Evolutionary conservation across 1,140 invertebrate species (phyloP), one percentile per base, ranked within the genome.

Genomic region (Laodelphax striatellus): DNA sequence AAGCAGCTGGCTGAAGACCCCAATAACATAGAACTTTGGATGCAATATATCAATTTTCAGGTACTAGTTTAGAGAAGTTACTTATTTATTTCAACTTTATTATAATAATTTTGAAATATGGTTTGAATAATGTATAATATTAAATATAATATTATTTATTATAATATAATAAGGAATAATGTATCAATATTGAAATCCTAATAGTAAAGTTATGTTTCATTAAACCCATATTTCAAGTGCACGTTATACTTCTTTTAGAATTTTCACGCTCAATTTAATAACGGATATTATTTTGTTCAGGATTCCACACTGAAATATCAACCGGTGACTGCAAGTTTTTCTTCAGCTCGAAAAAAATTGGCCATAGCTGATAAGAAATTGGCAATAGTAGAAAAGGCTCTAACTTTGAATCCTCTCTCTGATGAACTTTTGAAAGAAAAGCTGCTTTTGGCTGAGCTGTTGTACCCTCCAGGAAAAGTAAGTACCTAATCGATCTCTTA

Each of bases 31-130:
- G 60, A 76, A 50, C 63, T 73, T 21, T 82, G 81, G 76, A 65
- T 82, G 42, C 70, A 82, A 65, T 83, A 82, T 66, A 65, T 80
- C 9, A 64, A 77, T 22, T 79, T 80, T 69, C 80, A 83, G 67
- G 77, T 81, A 74, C 67, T 52, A 58, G 60, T 72, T 52, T 66
- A 4, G 2, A 4, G 24, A 28, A 28, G 24, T 28, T 4, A 28
- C 24, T 6, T 28, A 28, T 6, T 28, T 28, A 28, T 28, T 6
- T 28, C 24, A 28, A 28, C 24, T 28, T 6, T 28, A 28, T 2
- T 6, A 28, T 28, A 28, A 28, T 28, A 28, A 28, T 28, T 28
- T 28, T 28, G 2, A 2, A 2, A 28, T 4, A 28, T 28, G 2
- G 2, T 28, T 28, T 4, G 6, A 28, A 28, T 4, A 28, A 28